Evolutionary conservation across 1,140 invertebrate genomes (phyloP), one percentile per base, ranked within the genome.

Genomic region (Neoseiulus cucumeris): DNA sequence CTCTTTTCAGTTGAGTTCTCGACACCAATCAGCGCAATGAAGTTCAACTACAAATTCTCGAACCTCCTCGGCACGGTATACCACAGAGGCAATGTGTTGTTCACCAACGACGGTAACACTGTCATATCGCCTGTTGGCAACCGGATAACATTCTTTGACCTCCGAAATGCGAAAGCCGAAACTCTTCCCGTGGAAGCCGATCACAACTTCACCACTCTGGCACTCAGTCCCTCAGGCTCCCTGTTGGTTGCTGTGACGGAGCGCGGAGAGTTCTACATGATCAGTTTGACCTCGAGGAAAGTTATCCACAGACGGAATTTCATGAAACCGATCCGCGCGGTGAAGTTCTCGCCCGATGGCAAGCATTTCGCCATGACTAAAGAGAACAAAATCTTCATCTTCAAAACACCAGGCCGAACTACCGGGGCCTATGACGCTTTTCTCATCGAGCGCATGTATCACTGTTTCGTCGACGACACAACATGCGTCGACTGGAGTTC

Each of bases 121-220:
- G 81, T 98, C 9, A 85, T 96, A 42, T 95, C 91, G 77, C 91
- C 93, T 28, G 91, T 97, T 41, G 93, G 92, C 25, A 98, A 98
- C 76, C 81, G 87, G 73, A 85, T 97, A 55, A 87, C 87, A 7
- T 78, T 93, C 42, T 95, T 86, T 76, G 89, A 96, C 77, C 79
- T 97, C 1, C 93, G 89, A 79, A 91, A 89, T 90, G 89, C 94
- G 73, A 88, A 88, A 79, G 85, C 90, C 1, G 80, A 81, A 66
- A 96, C 92, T 0, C 73, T 98, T 55, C 83, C 88, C 1, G 75
- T 95, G 42, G 91, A 96, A 74, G 88, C 86, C 69, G 77, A 81
- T 64, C 87, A 83, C 73, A 94, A 95, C 78, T 91, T 91, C 71
- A 85, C 81, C 67, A 79, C 82, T 20, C 74, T 96, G 41, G 89